A percentile compares a stretch with the other conserved stretches of the same genome.
These are phyloP conservation scores for Cryptus viduatorius DNA, from an alignment of 2,888 invertebrate genomes.

Conservation along the genomic window DNA sequence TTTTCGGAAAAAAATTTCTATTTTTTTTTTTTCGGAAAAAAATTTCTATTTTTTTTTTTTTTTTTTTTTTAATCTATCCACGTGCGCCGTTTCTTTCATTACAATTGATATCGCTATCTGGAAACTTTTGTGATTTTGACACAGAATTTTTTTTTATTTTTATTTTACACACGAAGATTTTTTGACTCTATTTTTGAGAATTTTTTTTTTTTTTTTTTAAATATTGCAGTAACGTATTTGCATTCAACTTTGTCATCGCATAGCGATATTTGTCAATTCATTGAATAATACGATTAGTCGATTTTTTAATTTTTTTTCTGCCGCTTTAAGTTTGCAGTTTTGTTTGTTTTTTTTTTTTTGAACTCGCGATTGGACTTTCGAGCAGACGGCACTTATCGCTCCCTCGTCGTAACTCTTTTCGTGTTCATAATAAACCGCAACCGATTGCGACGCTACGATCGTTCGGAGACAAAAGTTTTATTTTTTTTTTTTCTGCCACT, in stretches of 20 bases:
- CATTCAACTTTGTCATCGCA: background rate
- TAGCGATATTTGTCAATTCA: background rate
- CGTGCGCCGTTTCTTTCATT: background rate
- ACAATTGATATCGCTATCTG: background rate
- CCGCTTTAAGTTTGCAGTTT: background rate
- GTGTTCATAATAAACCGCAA: conserved; percentile 3
- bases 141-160: background rate
- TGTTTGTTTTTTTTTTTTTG: background rate
- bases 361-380: conserved; percentile 13
- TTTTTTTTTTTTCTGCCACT: background rate
- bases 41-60: background rate
- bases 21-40: background rate
- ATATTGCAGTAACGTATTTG: background rate
- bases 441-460: conserved; percentile 7
- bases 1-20: background rate
- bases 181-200: background rate
- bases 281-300: background rate
- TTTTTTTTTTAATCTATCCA: background rate
- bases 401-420: conserved; percentile 12
- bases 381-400: conserved; percentile 12
- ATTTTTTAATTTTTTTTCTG: background rate
- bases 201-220: background rate
- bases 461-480: background rate
- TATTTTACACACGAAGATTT: too few species aligned
- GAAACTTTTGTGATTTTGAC: background rate